Base-by-base conservation (phyloP, 2,888 invertebrate genomes). In the Chouioia cunea region DNA sequence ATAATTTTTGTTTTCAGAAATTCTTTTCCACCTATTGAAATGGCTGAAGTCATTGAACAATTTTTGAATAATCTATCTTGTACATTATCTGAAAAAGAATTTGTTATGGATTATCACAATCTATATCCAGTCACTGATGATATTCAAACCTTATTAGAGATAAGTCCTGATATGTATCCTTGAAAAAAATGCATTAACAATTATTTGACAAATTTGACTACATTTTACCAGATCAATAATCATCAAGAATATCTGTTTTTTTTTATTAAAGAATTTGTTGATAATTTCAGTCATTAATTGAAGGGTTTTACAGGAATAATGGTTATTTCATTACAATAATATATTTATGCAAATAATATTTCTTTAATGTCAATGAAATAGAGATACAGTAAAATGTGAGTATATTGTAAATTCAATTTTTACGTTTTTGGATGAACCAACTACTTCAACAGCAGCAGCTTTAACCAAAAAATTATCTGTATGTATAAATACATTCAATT, bases 91-190 rank as follows among this genome's bases (percentile, higher is more conserved):
- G 89, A 89, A 69, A 87, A 87, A 73, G 83, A 86, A 59, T 91
- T 94, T 78, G 89, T 93, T 52, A 86, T 88, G 14, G 94, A 94
- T 85, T 93, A 93, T 84, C 89, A 92, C 82, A 83, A 87, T 0
- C 86, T 89, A 70, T 92, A 90, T 85, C 91, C 93, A 0, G 86
- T 94, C 12, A 88, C 89, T 59, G 86, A 88, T n/a, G 93, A 94
- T 80, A 80, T 93, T n/a, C 89, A 91, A 52, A 83, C 89, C 77
- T 80, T 93, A 48, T 83, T 88, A 4, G 89, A 90, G 75, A 87
- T 90, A 0, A 92, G 89, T 77, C 89, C 90, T 15, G 89, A 90
- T 52, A 87, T 93, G 92, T 93, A 90, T 90, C 91, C 90, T 89
- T 89, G 6, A 36, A 36, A 6, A 36, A 2, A 36, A 36, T 36